A percentile compares a stretch with the other conserved stretches of the same genome.
phyloP scores from a whole-genome alignment of 2,888 invertebrate species.

The Drosophila aldrichi region DNA sequence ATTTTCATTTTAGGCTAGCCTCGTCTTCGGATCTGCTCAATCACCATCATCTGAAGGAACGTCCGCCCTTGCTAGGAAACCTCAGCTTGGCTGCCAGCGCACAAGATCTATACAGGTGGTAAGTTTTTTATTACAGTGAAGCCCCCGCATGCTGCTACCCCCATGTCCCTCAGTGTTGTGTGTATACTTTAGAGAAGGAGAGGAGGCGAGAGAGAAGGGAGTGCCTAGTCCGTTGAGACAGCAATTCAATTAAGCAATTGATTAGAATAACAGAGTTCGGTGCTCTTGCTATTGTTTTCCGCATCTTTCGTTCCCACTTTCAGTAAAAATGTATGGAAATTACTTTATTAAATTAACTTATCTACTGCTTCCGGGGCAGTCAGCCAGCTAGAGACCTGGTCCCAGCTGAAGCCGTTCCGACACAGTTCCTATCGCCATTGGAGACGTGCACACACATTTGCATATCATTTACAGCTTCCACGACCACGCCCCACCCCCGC shows the following conservation, averaged over 20 bases:
- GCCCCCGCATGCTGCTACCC: conserved; percentile 18
- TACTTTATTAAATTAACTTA: conserved; percentile 77
- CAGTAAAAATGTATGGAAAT: conserved; percentile 78
- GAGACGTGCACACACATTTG: conserved; percentile 30
- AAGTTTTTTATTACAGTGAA: conserved; percentile 78
- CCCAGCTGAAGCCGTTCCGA: conserved; percentile 56
- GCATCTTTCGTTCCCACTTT: conserved; percentile 16
- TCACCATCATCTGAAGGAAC: conserved; percentile 86
- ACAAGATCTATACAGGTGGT: conserved; percentile 86
- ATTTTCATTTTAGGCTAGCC: conserved; percentile 85
- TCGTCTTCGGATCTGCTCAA: conserved; percentile 88
- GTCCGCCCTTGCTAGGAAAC: conserved; percentile 86
- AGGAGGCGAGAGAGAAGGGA: background rate
- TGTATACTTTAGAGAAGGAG: conserved; percentile 2
- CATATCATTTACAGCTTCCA: conserved; percentile 38
- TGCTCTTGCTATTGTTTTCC: conserved; percentile 15
- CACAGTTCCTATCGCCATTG: conserved; percentile 61
- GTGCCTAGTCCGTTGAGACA: conserved; percentile 2
- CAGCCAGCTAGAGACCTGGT: conserved; percentile 16
- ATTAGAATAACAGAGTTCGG: conserved; percentile 64
- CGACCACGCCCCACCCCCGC: background rate
- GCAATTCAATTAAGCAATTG: conserved; percentile 73
- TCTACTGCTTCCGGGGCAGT: conserved; percentile 55
- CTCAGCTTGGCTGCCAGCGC: conserved; percentile 86
- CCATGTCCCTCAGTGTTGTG: background rate